Percentiles rank a stretch among this genome's conserved stretches.
Conservation (phyloP, 92 coral and sea anemone species). For the Epizoanthus illoricatus region DNA sequence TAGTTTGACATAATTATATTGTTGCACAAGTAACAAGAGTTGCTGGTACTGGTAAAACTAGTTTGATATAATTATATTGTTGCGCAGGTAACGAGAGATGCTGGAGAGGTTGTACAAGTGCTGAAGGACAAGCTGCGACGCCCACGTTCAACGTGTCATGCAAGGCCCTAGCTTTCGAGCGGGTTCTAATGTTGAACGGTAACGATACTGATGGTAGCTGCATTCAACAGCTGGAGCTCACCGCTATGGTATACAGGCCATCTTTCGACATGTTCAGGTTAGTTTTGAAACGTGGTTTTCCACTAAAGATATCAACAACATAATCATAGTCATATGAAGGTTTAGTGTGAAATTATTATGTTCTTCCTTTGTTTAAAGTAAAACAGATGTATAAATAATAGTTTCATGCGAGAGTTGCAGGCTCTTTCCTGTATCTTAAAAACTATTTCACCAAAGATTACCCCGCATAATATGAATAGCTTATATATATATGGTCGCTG, state of each 20-base stretch:
- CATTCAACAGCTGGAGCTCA: conserved; percentile 48
- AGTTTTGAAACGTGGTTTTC: not conserved
- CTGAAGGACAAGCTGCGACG: not conserved
- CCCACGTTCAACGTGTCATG: not conserved
- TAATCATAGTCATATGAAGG: not conserved
- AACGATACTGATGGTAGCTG: conserved; percentile 42
- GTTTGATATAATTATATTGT: not conserved
- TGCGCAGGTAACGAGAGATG: conserved; percentile 15
- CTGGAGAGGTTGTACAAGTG: not conserved
- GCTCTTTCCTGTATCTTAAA: no score
- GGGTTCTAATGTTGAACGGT: conserved; percentile 32
- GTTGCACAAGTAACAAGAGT: not conserved
- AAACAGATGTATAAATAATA: no score
- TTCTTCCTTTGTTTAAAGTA: no score
- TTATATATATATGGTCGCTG: no score
- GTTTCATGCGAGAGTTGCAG: no score
- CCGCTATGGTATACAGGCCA: conserved; percentile 56
- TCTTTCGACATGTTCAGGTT: conserved; percentile 64
- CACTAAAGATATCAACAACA: not conserved
- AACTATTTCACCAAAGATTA: no score
- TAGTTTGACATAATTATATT: no score
- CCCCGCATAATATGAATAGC: no score
- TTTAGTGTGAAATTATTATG: no score
- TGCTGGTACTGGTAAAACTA: not conserved
- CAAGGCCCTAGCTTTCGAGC: conserved; percentile 3